phyloP scores from a whole-genome alignment of 2,113 vertebrate species.

The Agelaius phoeniceus region DNA sequence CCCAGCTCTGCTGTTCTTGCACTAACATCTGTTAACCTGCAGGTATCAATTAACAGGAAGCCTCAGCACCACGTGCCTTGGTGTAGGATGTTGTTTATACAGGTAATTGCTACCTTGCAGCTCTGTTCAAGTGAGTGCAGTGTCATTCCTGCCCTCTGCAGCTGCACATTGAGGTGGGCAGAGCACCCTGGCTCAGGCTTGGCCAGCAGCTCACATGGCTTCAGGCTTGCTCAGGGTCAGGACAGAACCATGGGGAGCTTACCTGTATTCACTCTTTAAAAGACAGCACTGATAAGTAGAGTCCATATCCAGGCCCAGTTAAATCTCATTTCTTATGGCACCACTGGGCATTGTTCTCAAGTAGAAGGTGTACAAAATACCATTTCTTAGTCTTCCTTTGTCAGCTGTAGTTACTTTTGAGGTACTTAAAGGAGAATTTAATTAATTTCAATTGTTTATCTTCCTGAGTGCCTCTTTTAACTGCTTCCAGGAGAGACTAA shows the following conservation, averaged over 20 bases:
- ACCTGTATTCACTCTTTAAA: background rate
- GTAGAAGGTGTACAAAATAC: background rate
- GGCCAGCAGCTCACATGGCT: background rate
- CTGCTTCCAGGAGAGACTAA: background rate
- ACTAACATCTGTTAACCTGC: background rate
- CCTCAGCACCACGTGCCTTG: background rate
- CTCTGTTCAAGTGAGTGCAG: accelerated
- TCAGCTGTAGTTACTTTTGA: background rate
- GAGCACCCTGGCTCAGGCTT: background rate
- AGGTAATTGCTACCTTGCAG: background rate
- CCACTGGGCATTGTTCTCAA: background rate
- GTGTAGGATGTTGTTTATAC: background rate
- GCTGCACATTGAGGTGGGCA: background rate
- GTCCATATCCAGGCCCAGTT: background rate
- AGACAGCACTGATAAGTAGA: background rate
- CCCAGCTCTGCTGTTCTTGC: background rate
- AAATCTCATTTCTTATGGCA: background rate
- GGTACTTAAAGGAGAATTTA: background rate
- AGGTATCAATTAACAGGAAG: background rate
- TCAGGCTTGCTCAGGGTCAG: background rate
- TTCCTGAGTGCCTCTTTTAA: background rate
- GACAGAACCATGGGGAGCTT: background rate
- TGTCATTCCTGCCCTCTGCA: background rate
- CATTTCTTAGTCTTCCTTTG: background rate
- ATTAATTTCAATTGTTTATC: background rate